phyloP scores from a whole-genome alignment of 64 coral and sea anemone species.

The Actinia tenebrosa region DNA sequence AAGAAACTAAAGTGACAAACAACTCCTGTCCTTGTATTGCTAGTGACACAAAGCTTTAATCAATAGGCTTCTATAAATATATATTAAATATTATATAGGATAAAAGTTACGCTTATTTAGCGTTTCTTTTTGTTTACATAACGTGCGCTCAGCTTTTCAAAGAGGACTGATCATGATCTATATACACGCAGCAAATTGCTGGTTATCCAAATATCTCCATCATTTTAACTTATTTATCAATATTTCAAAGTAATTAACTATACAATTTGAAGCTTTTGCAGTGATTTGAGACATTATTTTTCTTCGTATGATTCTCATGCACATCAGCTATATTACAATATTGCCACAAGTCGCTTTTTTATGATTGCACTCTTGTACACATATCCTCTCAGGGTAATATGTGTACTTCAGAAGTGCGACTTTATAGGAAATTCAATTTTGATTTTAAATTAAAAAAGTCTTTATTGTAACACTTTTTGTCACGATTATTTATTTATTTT shows the following conservation, averaged over 20 bases:
- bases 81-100: not conserved
- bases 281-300: not conserved
- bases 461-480: no score
- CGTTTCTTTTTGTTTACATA: not conserved
- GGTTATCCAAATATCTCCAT: not conserved
- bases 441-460: no score
- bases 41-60: not conserved
- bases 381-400: no score
- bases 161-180: no score
- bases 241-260: not conserved
- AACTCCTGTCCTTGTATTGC: not conserved
- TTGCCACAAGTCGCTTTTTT: not conserved
- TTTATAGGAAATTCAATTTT: no score
- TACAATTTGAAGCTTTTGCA: not conserved
- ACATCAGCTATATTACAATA: not conserved
- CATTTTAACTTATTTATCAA: not conserved
- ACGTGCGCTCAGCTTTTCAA: not conserved
- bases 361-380: no score
- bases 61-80: not conserved
- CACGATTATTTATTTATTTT: no score
- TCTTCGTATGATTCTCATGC: not conserved
- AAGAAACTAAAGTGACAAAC: not conserved
- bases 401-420: no score
- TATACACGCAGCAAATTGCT: not conserved
- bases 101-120: not conserved